These are phyloP conservation scores for Andrena bucephala DNA, from an alignment of 2,888 invertebrate species.

Conservation along the genomic window DNA sequence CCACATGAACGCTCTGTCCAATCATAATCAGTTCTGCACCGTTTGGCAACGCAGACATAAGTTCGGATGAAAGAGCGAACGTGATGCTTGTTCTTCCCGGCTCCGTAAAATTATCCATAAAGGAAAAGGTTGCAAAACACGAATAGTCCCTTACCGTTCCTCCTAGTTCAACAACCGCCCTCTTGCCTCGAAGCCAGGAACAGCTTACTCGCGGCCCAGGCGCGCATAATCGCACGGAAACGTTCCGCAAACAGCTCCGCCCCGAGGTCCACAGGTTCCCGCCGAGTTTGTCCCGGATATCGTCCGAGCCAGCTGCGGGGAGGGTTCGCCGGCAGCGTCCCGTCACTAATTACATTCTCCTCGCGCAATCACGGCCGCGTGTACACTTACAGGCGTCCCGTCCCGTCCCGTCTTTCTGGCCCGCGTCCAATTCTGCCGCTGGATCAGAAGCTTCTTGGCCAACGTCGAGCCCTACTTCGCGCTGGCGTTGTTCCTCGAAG, in stretches of 20 bases:
- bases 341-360: constrained; percentile 81
- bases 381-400: constrained; percentile 60
- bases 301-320: constrained; percentile 51
- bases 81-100: too few species aligned
- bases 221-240: constrained; percentile 65
- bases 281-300: constrained; percentile 63
- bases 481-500: constrained; percentile 33
- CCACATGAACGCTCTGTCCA: too few species aligned
- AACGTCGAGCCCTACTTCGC: constrained; percentile 32
- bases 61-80: too few species aligned
- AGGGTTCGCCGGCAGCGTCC: constrained; percentile 71
- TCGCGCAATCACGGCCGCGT: constrained; percentile 78
- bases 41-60: too few species aligned
- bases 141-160: background rate
- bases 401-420: constrained; percentile 77
- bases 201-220: constrained; percentile 48
- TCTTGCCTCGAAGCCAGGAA: constrained; percentile 33
- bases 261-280: constrained; percentile 58
- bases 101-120: background rate
- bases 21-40: too few species aligned
- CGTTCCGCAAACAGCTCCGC: constrained; percentile 61
- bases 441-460: constrained; percentile 82
- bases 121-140: background rate
- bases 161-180: background rate
- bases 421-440: constrained; percentile 79